Conservation (phyloP, 2,113 vertebrate genomes). For the Megaceryle maxima region DNA sequence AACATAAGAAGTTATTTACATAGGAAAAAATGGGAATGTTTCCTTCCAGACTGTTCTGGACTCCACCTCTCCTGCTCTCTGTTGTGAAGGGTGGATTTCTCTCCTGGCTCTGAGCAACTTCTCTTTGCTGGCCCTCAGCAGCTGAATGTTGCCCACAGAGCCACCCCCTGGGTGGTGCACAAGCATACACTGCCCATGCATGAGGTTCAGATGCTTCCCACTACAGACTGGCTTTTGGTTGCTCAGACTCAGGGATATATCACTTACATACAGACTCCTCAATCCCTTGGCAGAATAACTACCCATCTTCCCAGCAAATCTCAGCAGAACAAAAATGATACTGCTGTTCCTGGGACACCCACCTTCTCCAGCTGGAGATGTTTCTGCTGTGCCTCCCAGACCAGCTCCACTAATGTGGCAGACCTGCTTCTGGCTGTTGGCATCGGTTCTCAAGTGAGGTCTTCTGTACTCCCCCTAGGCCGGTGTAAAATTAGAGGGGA, state of each 20-base stretch:
- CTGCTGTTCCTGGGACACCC: neutral
- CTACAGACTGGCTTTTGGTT: neutral
- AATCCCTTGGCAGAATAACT: neutral
- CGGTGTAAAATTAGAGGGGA: neutral
- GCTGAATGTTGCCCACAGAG: neutral
- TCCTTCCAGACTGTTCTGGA: neutral
- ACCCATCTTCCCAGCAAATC: neutral
- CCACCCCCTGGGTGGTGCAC: neutral
- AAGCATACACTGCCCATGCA: neutral
- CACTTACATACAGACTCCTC: rapidly evolving
- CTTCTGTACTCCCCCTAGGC: neutral
- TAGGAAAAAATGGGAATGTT: neutral
- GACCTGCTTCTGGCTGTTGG: neutral
- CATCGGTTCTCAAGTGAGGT: neutral
- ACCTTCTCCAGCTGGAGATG: neutral
- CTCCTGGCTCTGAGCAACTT: neutral
- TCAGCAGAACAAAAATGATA: neutral
- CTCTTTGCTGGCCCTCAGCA: rapidly evolving
- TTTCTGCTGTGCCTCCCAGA: neutral
- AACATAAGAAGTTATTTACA: conserved; percentile 14
- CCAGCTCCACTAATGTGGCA: neutral
- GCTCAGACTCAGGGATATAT: neutral
- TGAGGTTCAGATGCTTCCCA: neutral
- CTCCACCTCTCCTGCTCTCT: neutral
- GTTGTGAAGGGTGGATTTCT: neutral